These are phyloP conservation scores for Adelphocoris suturalis DNA, from an alignment of 2,888 invertebrate species.

Conservation along the genomic window DNA sequence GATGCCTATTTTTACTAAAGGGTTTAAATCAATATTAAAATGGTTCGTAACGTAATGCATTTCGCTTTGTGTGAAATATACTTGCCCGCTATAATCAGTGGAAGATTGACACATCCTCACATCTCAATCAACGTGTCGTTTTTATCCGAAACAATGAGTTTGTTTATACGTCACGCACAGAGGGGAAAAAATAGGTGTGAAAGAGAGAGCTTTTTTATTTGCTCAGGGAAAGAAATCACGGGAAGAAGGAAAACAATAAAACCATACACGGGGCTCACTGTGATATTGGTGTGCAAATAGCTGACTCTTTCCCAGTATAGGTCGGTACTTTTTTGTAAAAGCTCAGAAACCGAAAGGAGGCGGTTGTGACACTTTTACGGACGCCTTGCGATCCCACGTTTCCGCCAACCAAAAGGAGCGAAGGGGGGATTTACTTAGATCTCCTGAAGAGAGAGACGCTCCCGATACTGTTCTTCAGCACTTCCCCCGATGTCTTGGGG, in stretches of 20 bases:
- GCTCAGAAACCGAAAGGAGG: neutral
- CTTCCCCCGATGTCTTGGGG: constrained; percentile 5
- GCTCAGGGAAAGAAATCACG: neutral
- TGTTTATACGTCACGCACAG: neutral
- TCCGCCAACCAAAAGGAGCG: neutral
- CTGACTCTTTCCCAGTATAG: neutral
- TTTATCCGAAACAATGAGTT: neutral
- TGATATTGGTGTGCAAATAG: constrained; percentile 15
- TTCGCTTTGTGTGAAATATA: too few relatives aligned
- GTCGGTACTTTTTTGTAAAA: constrained; percentile 1
- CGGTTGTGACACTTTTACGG: constrained; percentile 22
- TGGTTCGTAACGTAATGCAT: too few relatives aligned
- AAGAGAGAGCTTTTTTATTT: neutral
- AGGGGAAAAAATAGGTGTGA: neutral
- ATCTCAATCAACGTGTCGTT: neutral
- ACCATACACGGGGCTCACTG: neutral
- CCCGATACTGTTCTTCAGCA: neutral
- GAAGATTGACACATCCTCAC: neutral
- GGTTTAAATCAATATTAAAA: too few relatives aligned
- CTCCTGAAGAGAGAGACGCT: neutral
- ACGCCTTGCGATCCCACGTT: neutral
- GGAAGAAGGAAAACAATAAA: constrained; percentile 3
- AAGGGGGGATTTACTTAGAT: constrained; percentile 13
- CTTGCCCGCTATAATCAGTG: too few relatives aligned
- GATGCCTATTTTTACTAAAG: too few relatives aligned